Evolutionary conservation across 2,888 invertebrate genomes (phyloP), one percentile per base, ranked within the genome.

Genomic region (Oscheius sp.): DNA sequence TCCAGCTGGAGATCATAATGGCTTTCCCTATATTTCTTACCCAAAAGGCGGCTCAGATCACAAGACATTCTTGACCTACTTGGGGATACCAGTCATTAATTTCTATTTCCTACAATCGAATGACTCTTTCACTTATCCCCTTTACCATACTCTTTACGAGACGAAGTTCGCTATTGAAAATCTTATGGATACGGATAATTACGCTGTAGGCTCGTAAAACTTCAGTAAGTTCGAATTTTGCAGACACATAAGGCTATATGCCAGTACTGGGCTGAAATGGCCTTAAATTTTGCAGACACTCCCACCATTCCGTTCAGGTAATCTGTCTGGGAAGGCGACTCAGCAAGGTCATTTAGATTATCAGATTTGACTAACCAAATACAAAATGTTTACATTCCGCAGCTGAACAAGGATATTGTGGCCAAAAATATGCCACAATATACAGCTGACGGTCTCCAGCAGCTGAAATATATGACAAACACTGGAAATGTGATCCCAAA

Each of bases 71-170:
- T 79, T 88, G 33, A 86, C 86, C 45, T 84, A 82, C 66, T 76
- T 88, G 15, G 89, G 74, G 23, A 66, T 69, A 34, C 88, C 89
- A 0, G 82, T 86, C 48, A 82, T 87, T 31, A 88, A 88, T 74
- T 76, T 88, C 48, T 58, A 69, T 31, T 69, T 57, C 15, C 42
- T 67, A 1, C 65, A 71, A n/a, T 34, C 63, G 17, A 75, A 71
- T 63, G 42, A 70, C 42, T 68, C 69, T 42, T 53, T 68, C 63
- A 65, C 74, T 17, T 72, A 77, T 63, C 84, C 86, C 12, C 74
- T 86, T n/a, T 86, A 86, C 39, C 86, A 86, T 70, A 81, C 82
- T 0, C 70, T 84, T n/a, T 86, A 86, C 65, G 86, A 85, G 67
- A 82, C 84, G 3, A 80, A 79, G 6, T 84, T 75, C 64, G 37